phyloP scores from a whole-genome alignment of 1,140 invertebrate species.

The Hypsibius dujardini region DNA sequence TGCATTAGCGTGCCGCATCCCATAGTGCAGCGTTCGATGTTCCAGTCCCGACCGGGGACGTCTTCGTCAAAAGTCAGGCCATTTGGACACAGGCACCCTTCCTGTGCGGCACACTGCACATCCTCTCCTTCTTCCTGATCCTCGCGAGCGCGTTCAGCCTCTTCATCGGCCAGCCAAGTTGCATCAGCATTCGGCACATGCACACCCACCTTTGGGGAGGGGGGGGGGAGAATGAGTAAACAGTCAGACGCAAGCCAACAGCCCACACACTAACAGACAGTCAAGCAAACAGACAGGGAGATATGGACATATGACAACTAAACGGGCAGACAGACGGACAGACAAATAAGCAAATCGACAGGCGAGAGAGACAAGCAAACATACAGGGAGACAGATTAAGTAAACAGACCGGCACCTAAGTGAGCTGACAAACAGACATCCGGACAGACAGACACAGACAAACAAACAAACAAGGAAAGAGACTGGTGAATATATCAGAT shows the following conservation, averaged over 20 bases:
- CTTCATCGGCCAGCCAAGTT: constrained; percentile 4
- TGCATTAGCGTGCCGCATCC: constrained; percentile 5
- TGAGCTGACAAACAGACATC: too few relatives aligned
- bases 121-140: background rate
- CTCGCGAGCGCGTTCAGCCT: background rate
- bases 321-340: too few relatives aligned
- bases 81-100: background rate
- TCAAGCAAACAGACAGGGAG: too few relatives aligned
- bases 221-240: too few relatives aligned
- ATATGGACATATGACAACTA: too few relatives aligned
- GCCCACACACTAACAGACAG: too few relatives aligned
- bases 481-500: too few relatives aligned
- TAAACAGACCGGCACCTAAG: too few relatives aligned
- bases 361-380: background rate
- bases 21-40: background rate
- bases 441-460: too few relatives aligned
- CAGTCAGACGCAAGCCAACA: too few relatives aligned
- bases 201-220: background rate
- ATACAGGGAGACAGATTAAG: too few relatives aligned
- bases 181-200: constrained; percentile 17
- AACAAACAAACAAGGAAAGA: too few relatives aligned
- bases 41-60: background rate
- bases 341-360: background rate
- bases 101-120: background rate
- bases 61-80: constrained; percentile 2